Percentiles rank a stretch among this genome's conserved stretches.
These are phyloP conservation scores for Drosophila albomicans DNA, from an alignment of 1,140 invertebrate genomes.

Conservation along the genomic window DNA sequence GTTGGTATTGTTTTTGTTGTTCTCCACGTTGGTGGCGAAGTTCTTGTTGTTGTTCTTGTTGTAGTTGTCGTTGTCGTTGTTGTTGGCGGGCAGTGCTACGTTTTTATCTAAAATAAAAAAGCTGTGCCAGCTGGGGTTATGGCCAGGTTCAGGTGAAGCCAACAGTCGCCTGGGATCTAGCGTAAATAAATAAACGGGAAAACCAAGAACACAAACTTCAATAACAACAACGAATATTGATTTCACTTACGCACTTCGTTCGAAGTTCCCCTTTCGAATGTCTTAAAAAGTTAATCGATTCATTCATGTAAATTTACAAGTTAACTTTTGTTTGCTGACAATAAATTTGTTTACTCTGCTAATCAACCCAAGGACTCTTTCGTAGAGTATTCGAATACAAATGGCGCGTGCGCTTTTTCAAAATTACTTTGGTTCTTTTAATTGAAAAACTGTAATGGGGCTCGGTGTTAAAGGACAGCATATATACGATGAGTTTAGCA, in stretches of 20 bases:
- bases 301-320: too few relatives aligned
- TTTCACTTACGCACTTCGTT: conserved; percentile 31
- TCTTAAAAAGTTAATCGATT: too few relatives aligned
- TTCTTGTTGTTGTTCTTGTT: conserved; percentile 22
- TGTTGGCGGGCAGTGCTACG: conserved; percentile 34
- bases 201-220: conserved; percentile 20
- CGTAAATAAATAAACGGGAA: conserved; percentile 62
- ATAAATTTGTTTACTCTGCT: not conserved
- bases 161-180: conserved; percentile 59
- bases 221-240: conserved; percentile 36
- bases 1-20: conserved; percentile 39
- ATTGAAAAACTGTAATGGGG: conserved; percentile 56
- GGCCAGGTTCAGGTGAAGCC: conserved; percentile 62
- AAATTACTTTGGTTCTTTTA: conserved; percentile 53
- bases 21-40: conserved; percentile 23
- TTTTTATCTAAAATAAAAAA: conserved; percentile 68
- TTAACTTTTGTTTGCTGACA: not conserved
- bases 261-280: too few relatives aligned
- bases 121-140: conserved; percentile 68
- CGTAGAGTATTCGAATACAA: conserved; percentile 16
- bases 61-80: conserved; percentile 34
- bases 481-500: conserved; percentile 2
- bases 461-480: conserved; percentile 18
- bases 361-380: not conserved
- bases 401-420: conserved; percentile 43